phyloP scores from a whole-genome alignment of 2,888 invertebrate species.

The Metallyticus violacea region DNA sequence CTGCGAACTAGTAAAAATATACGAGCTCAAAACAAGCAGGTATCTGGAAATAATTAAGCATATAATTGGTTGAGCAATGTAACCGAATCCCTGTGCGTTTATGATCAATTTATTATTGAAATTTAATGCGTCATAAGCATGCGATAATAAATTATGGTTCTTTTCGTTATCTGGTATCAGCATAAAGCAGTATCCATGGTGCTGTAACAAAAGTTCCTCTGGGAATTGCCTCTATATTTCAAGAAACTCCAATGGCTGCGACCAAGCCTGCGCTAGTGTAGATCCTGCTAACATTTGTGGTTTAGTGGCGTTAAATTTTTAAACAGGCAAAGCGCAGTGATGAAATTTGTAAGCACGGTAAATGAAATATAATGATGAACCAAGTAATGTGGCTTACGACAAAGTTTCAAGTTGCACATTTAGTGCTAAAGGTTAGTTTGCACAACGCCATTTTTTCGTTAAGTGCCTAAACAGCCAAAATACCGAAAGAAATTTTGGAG shows the following conservation, averaged over 20 bases:
- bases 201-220: background rate
- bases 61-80: background rate
- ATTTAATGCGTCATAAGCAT: background rate
- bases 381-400: background rate
- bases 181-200: background rate
- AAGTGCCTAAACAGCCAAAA: no score
- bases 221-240: background rate
- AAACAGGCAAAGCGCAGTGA: background rate
- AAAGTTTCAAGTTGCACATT: no score
- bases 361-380: background rate
- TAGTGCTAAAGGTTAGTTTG: background rate
- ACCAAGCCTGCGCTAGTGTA: background rate
- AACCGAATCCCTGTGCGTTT: background rate
- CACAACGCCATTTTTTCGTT: no score
- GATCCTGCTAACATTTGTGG: background rate
- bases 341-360: background rate
- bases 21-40: background rate
- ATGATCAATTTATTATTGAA: background rate
- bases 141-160: background rate
- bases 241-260: no score
- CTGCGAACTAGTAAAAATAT: background rate
- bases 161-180: background rate
- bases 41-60: background rate
- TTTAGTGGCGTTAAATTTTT: background rate
- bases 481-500: no score